A percentile compares a stretch with the other conserved stretches of the same genome.
These are phyloP conservation scores for Elgonia sp. DNA, from an alignment of 2,888 invertebrate species.

Conservation along the genomic window DNA sequence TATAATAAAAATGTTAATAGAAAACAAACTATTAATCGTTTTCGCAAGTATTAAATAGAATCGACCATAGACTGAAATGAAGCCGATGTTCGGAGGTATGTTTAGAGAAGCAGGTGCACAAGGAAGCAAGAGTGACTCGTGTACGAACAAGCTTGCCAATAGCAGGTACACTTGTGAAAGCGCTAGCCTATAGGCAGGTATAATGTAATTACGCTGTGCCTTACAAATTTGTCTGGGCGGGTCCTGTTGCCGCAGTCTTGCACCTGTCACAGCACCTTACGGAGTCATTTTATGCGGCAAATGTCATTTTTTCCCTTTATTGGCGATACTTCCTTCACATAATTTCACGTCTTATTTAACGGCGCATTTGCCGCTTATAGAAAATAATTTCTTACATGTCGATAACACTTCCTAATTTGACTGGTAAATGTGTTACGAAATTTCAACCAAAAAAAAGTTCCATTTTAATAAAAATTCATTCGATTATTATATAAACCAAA, in stretches of 20 bases:
- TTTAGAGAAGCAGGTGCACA: constrained; percentile 65
- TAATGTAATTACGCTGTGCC: constrained; percentile 61
- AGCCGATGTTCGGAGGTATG: constrained; percentile 46
- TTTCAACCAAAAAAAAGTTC: too few species aligned
- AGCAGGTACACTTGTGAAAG: constrained; percentile 67
- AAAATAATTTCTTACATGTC: too few species aligned
- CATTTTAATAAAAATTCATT: too few species aligned
- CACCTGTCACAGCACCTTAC: constrained; percentile 61
- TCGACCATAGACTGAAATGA: constrained; percentile 21
- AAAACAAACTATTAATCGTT: neutral
- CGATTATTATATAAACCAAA: too few species aligned
- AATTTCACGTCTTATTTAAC: constrained; percentile 28
- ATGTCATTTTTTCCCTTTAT: constrained; percentile 34
- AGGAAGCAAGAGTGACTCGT: constrained; percentile 58
- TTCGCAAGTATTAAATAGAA: constrained; percentile 31
- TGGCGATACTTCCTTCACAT: constrained; percentile 30
- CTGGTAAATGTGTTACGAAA: too few species aligned
- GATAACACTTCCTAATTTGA: too few species aligned
- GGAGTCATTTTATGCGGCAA: neutral
- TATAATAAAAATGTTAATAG: too few species aligned
- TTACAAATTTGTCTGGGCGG: constrained; percentile 64
- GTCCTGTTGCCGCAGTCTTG: constrained; percentile 15
- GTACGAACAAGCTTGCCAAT: constrained; percentile 66
- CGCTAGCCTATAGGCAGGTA: constrained; percentile 53
- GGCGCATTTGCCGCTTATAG: neutral